phyloP scores from a whole-genome alignment of 2,888 invertebrate genomes.

The Cheilosia soror region DNA sequence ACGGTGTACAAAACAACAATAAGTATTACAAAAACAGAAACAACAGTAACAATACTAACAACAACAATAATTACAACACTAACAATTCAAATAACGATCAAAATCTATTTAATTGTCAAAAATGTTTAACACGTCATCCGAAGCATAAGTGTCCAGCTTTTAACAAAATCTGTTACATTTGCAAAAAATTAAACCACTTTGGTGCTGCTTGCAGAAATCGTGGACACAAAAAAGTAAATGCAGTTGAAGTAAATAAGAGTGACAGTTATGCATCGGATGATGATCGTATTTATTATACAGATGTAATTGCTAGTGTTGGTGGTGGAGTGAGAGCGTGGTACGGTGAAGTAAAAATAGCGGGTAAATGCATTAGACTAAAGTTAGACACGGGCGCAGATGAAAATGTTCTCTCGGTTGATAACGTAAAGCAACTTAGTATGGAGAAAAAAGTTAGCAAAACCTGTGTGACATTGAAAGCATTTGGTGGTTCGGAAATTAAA shows the following conservation, averaged over 20 bases:
- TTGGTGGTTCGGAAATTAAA: conserved; percentile 47
- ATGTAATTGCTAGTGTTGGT: conserved; percentile 57
- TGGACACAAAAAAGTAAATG: conserved; percentile 29
- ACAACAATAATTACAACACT: conserved; percentile 10
- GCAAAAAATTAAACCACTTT: conserved; percentile 46
- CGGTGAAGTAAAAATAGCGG: conserved; percentile 48
- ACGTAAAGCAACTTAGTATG: neutral
- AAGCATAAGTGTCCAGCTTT: conserved; percentile 50
- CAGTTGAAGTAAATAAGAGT: conserved; percentile 24
- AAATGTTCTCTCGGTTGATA: conserved; percentile 31
- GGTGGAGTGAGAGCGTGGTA: conserved; percentile 48
- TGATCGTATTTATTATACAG: conserved; percentile 22
- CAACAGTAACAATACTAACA: neutral
- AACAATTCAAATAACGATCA: conserved; percentile 3
- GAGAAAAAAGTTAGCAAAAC: conserved; percentile 13
- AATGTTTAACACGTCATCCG: conserved; percentile 42
- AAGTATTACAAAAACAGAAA: too few species aligned
- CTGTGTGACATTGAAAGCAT: conserved; percentile 44
- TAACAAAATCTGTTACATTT: conserved; percentile 42
- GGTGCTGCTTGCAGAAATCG: conserved; percentile 45
- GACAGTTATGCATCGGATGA: conserved; percentile 35
- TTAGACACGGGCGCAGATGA: conserved; percentile 52
- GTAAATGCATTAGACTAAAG: conserved; percentile 42
- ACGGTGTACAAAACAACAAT: neutral
- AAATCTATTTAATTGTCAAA: neutral